Evolutionary conservation across 2,113 vertebrate genomes (phyloP), one percentile per base, ranked within the genome.

Genomic region (Xenopus laevis): DNA sequence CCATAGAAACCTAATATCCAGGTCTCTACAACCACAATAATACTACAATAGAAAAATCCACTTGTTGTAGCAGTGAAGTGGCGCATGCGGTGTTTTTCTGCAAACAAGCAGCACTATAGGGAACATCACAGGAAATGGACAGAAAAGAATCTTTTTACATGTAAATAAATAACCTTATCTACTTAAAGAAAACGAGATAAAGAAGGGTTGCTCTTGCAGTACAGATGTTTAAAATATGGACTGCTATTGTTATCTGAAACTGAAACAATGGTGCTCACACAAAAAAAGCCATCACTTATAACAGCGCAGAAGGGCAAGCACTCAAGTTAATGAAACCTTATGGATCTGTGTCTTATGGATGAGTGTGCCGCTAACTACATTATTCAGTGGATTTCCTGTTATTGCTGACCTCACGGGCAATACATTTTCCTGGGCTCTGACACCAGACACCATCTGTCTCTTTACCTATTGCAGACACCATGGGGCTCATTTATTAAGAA

Each of bases 241-340:
- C 53, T 55, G 16, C 15, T 55, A 17, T 55, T 55, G 10, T n/a
- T 16, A 55, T 55, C 7, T 18, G 53, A 16, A 18, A 18, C 17
- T 55, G 53, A n/a, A n/a, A 2, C 53, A n/a, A 3, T n/a, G 17
- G 53, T n/a, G 16, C 53, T 55, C 53, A 16, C 47, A 50, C 53
- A n/a, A 8, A 55, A 55, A 55, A 6, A 6, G 4, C 47, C 11
- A 50, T 50, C 47, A 55, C 53, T 55, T n/a, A 55, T 55, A n/a
- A 55, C 53, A 55, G 15, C 16, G 7, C 16, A 9, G 53, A n/a
- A 9, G n/a, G 40, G 20, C 40, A 67, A 67, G 44, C 40, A 21
- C 30, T 40, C 63, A 46, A 67, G 10, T 15, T 67, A 67, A 67
- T 67, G 65, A 67, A 67, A 45, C 46, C 65, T 21, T 67, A 67